phyloP scores from a whole-genome alignment of 2,797 vertebrate genomes.

The Muraenolepis orangiensis region DNA sequence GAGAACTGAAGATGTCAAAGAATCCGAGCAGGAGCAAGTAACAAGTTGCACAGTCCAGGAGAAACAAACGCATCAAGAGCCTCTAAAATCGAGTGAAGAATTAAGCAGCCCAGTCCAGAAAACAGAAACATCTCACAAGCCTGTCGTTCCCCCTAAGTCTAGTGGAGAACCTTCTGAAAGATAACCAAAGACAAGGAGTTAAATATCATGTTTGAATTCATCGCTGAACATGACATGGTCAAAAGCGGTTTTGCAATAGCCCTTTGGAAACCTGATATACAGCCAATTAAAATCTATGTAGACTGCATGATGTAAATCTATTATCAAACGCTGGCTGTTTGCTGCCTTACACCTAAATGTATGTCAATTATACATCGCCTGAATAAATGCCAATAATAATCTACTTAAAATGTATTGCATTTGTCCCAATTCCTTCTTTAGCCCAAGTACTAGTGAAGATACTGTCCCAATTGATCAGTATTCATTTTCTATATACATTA shows the following conservation, averaged over 20 bases:
- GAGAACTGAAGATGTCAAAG: no score
- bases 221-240: neutral
- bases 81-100: no score
- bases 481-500: neutral
- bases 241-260: neutral
- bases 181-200: neutral
- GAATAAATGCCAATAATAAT: neutral
- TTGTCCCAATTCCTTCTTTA: neutral
- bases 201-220: neutral
- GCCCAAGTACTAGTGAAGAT: neutral
- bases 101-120: no score
- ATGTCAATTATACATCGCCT: neutral
- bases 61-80: neutral
- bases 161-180: neutral
- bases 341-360: neutral
- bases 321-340: neutral
- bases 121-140: no score
- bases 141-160: no score
- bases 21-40: no score
- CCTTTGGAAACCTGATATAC: neutral
- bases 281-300: neutral
- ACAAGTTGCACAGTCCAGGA: neutral
- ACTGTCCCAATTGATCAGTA: neutral
- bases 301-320: neutral
- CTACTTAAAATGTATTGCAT: neutral